Evolutionary conservation across 2,888 invertebrate species (phyloP).

Genomic region (Lasioglossum figueresi): DNA sequence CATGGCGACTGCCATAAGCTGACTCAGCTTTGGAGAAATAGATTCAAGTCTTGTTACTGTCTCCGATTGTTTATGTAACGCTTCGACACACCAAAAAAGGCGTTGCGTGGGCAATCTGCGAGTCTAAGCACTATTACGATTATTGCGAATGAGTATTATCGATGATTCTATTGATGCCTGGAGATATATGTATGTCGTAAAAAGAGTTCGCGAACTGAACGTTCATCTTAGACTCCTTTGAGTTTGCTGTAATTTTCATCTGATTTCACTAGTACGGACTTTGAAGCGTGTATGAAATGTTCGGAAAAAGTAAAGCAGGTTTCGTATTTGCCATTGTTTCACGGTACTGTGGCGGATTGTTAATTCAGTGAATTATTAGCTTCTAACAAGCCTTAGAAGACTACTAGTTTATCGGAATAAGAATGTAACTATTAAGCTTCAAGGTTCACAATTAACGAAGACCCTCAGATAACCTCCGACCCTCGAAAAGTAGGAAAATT

Average conservation of each 20-base stretch:
- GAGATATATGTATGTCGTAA: background rate
- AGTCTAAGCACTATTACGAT: background rate
- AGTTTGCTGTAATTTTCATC: background rate
- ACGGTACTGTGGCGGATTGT: background rate
- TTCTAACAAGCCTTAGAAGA: background rate
- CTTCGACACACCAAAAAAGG: background rate
- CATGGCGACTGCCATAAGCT: background rate
- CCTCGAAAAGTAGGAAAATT: background rate
- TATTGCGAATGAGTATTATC: background rate
- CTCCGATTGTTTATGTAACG: slow-evolving; percentile 8
- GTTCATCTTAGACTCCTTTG: background rate
- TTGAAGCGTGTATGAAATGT: background rate
- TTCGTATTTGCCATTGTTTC: background rate
- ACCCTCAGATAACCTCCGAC: background rate
- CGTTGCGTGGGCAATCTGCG: background rate
- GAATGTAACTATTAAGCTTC: slow-evolving; percentile 1
- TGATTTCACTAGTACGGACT: background rate
- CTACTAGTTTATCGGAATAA: background rate
- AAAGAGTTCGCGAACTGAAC: background rate
- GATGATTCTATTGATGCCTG: background rate
- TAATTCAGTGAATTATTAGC: too few relatives aligned
- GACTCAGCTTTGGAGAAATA: background rate
- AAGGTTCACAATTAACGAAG: background rate
- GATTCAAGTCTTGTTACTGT: background rate
- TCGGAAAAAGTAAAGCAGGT: background rate